These are phyloP conservation scores for Netelia melanura DNA, from an alignment of 2,888 invertebrate genomes.

Conservation along the genomic window DNA sequence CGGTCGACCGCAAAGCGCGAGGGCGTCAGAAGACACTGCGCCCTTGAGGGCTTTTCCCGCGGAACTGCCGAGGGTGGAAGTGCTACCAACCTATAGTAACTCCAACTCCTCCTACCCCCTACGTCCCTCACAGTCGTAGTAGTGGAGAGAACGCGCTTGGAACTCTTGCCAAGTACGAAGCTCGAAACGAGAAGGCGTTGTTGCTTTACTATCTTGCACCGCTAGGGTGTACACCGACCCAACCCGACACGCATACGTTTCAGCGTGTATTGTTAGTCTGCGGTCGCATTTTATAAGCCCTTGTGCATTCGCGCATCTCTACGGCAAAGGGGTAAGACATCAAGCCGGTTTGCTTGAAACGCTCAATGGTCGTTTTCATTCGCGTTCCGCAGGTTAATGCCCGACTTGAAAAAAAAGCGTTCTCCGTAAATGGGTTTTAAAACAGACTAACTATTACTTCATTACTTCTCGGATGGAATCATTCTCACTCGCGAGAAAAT, in stretches of 20 bases:
- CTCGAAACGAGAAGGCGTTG: conserved; percentile 75
- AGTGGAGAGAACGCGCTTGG: conserved; percentile 52
- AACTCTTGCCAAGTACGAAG: conserved; percentile 76
- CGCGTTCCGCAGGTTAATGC: conserved; percentile 22
- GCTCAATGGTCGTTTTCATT: conserved; percentile 16
- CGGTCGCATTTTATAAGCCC: conserved; percentile 74
- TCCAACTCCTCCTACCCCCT: conserved; percentile 22
- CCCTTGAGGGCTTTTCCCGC: conserved; percentile 74
- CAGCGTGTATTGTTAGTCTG: conserved; percentile 77
- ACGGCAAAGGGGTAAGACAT: conserved; percentile 25
- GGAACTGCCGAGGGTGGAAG: conserved; percentile 72
- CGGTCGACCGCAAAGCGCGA: conserved; percentile 78
- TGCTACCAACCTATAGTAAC: conserved; percentile 54
- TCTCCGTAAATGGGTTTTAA: conserved; percentile 68
- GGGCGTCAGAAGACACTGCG: conserved; percentile 72
- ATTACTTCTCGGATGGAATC: background rate
- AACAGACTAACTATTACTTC: conserved; percentile 14
- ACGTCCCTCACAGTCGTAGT: background rate
- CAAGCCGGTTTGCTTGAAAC: conserved; percentile 12
- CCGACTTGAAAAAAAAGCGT: background rate
- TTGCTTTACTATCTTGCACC: conserved; percentile 77
- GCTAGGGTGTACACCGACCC: conserved; percentile 61
- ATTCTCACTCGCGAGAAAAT: conserved; percentile 4
- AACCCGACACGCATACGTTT: conserved; percentile 74
- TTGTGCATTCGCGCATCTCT: conserved; percentile 45